Evolutionary conservation across 2,888 invertebrate species (phyloP).

Genomic region (Euclidia mi): DNA sequence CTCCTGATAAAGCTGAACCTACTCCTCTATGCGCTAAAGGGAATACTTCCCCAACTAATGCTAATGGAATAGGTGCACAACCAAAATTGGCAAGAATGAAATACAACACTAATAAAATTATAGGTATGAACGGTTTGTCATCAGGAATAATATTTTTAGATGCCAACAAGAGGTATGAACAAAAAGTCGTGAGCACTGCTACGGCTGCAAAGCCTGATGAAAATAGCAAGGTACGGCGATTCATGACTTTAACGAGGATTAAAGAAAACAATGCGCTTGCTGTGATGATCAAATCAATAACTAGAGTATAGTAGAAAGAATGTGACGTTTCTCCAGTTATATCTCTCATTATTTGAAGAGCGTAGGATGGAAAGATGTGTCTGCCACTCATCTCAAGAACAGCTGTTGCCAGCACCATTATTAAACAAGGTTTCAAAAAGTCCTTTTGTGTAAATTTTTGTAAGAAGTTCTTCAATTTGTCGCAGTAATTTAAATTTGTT

Average conservation of each 20-base stretch:
- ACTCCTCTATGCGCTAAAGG: too few relatives aligned
- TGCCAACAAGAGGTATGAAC: conserved; percentile 64
- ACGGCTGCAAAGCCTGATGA: conserved; percentile 66
- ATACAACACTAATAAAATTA: conserved; percentile 67
- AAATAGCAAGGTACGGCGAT: conserved; percentile 70
- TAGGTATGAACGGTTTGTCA: conserved; percentile 60
- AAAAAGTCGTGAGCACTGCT: conserved; percentile 57
- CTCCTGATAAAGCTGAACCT: conserved; percentile 63
- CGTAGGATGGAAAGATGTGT: conserved; percentile 74
- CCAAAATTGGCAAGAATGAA: too few relatives aligned
- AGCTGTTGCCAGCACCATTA: conserved; percentile 59
- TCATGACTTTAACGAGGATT: conserved; percentile 67
- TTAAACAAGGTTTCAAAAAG: conserved; percentile 68
- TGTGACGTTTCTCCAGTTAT: conserved; percentile 62
- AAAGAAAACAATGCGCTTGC: conserved; percentile 65
- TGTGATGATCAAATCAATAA: conserved; percentile 70
- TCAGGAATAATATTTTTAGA: conserved; percentile 55
- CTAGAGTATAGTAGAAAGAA: conserved; percentile 68
- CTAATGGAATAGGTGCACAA: conserved; percentile 73
- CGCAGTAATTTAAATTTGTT: conserved; percentile 14
- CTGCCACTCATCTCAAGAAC: conserved; percentile 72
- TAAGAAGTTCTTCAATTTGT: conserved; percentile 35
- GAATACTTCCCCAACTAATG: too few relatives aligned
- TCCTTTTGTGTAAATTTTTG: conserved; percentile 67
- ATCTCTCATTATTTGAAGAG: conserved; percentile 70